Conservation (phyloP, 2,888 invertebrate genomes). For the Phlogophora meticulosa region DNA sequence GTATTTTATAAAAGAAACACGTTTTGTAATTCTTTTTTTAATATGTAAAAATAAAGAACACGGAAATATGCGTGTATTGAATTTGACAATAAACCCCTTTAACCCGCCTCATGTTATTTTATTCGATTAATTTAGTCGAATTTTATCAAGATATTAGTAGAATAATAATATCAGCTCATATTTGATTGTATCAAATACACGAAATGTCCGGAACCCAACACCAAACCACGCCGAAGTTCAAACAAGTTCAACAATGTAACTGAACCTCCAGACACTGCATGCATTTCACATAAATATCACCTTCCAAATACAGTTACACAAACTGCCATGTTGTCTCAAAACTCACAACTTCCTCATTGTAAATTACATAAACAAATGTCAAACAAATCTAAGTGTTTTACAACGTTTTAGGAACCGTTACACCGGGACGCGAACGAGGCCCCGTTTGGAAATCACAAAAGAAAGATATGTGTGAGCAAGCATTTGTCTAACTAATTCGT, state of each 20-base stretch:
- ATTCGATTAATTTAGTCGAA: not conserved
- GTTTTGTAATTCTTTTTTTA: too few relatives aligned
- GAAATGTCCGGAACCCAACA: slow-evolving; percentile 20
- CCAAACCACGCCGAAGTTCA: slow-evolving; percentile 38
- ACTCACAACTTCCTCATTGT: slow-evolving; percentile 53
- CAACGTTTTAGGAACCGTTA: slow-evolving; percentile 60
- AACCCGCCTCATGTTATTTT: not conserved
- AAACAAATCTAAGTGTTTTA: slow-evolving; percentile 65
- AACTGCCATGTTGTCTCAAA: slow-evolving; percentile 52
- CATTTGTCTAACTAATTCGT: slow-evolving; percentile 54
- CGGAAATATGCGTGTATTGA: not conserved
- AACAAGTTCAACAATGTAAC: slow-evolving; percentile 56
- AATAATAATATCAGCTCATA: not conserved
- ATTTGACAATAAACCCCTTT: slow-evolving; percentile 10
- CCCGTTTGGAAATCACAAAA: slow-evolving; percentile 55
- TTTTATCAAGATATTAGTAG: not conserved
- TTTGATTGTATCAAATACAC: not conserved
- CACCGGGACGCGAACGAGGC: slow-evolving; percentile 47
- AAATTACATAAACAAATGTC: slow-evolving; percentile 66
- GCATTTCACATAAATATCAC: slow-evolving; percentile 54
- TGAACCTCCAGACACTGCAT: slow-evolving; percentile 14
- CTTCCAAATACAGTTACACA: slow-evolving; percentile 61
- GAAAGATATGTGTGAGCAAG: slow-evolving; percentile 49
- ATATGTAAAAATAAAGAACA: not conserved
- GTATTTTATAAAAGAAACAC: too few relatives aligned